Percentiles rank a stretch among this genome's conserved stretches.
Evolutionary conservation across 1,140 invertebrate genomes (phyloP).

Genomic region (Hypsibius dujardini): DNA sequence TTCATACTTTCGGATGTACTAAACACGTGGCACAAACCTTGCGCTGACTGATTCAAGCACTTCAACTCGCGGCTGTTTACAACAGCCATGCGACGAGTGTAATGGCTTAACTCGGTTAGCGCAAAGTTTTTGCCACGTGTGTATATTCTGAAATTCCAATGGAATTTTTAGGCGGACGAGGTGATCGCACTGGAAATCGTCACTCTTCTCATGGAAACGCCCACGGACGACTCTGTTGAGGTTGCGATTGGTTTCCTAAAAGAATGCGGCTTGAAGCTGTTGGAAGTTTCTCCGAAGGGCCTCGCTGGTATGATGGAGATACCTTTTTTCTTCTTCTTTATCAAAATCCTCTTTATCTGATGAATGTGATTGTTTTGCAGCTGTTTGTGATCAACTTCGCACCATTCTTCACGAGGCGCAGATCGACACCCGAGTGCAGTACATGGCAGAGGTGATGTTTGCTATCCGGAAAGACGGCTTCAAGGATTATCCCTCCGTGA

Average conservation of each 20-base stretch:
- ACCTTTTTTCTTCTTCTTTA: conserved; percentile 10
- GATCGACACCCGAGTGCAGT: conserved; percentile 74
- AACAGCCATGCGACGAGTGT: too few relatives aligned
- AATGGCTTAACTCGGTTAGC: too few relatives aligned
- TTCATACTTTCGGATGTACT: too few relatives aligned
- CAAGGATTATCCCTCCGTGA: conserved; percentile 66
- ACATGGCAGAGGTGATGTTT: conserved; percentile 99
- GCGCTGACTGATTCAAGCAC: too few relatives aligned
- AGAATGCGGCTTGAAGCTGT: conserved; percentile 84
- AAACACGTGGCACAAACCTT: too few relatives aligned
- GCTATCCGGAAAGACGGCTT: conserved; percentile 78
- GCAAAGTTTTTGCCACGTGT: too few relatives aligned
- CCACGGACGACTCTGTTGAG: conserved; percentile 93
- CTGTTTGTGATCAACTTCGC: conserved; percentile 84
- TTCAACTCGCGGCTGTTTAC: too few relatives aligned
- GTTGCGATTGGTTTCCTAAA: conserved; percentile 89
- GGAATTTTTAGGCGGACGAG: conserved; percentile 69
- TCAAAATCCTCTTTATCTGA: too few relatives aligned
- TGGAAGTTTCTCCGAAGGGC: conserved; percentile 71
- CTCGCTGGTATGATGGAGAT: conserved; percentile 41
- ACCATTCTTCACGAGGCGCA: conserved; percentile 81
- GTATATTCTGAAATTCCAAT: too few relatives aligned
- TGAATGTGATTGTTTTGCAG: conserved; percentile 35
- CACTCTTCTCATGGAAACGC: conserved; percentile 74
- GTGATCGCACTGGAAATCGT: conserved; percentile 85